phyloP scores from a whole-genome alignment of 2,888 invertebrate genomes.

The Tetragonisca angustula region DNA sequence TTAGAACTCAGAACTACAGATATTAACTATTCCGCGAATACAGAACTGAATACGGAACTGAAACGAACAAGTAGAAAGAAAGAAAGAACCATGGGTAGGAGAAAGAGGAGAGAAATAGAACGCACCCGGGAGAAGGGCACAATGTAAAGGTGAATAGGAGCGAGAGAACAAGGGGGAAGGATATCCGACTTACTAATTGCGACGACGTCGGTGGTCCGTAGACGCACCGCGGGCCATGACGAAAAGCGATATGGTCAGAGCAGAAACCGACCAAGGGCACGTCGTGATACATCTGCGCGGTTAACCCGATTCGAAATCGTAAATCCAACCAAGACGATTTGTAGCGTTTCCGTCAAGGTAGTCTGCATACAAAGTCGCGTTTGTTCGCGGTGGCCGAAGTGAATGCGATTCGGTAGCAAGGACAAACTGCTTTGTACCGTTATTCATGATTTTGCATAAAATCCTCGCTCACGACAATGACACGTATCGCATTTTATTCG shows the following conservation, averaged over 20 bases:
- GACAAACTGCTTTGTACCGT: conserved; percentile 17
- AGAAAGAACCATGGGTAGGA: background rate
- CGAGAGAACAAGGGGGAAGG: conserved; percentile 61
- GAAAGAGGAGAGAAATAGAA: conserved; percentile 32
- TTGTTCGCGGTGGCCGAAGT: background rate
- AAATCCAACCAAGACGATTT: conserved; percentile 60
- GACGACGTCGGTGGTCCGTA: conserved; percentile 79
- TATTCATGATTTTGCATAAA: conserved; percentile 25
- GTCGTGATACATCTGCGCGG: conserved; percentile 59
- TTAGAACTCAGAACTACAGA: too few relatives aligned
- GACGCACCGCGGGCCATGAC: conserved; percentile 76
- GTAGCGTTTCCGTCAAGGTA: conserved; percentile 37
- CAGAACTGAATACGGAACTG: background rate
- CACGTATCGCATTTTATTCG: background rate
- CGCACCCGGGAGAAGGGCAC: conserved; percentile 41
- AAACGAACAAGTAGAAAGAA: background rate
- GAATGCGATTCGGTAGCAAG: conserved; percentile 26
- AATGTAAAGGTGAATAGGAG: conserved; percentile 56
- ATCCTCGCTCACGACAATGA: conserved; percentile 7
- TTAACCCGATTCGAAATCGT: conserved; percentile 68
- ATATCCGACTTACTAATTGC: conserved; percentile 82
- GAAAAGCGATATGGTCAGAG: conserved; percentile 78
- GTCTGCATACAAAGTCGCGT: conserved; percentile 16
- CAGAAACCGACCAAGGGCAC: conserved; percentile 54
- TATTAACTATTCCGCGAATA: background rate